These are phyloP conservation scores for Galbula dea DNA, from an alignment of 2,113 vertebrate genomes.

Conservation along the genomic window DNA sequence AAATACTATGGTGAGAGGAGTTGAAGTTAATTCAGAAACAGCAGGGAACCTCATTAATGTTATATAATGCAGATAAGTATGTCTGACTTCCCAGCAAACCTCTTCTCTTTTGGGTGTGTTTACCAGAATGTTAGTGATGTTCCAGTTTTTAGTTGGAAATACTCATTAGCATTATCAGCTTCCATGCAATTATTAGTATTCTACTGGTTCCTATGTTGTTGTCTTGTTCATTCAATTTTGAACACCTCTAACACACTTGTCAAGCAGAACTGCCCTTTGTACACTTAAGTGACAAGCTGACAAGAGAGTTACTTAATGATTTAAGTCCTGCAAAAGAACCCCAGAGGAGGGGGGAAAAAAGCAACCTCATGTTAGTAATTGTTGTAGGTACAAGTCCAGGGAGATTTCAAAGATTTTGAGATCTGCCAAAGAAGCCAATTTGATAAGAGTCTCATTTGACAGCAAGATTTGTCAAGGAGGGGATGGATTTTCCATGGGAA, in stretches of 20 bases:
- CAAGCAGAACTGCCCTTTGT: constrained; percentile 8
- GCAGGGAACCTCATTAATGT: constrained; percentile 38
- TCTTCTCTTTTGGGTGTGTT: constrained; percentile 43
- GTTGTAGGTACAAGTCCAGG: background rate
- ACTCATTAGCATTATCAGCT: constrained; percentile 45
- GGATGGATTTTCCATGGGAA: background rate
- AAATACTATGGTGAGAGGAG: constrained; percentile 5
- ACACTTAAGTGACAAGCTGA: background rate
- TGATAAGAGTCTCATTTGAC: background rate
- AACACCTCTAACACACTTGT: background rate
- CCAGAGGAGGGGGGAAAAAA: background rate
- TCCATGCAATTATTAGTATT: background rate
- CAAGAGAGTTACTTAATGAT: background rate
- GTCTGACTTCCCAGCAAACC: constrained; percentile 44
- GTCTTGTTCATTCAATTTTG: constrained; percentile 36
- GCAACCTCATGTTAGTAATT: background rate
- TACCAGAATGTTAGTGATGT: constrained; percentile 34
- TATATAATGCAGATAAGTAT: constrained; percentile 53
- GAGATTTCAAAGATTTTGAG: background rate
- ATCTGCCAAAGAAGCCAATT: background rate
- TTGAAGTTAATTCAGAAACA: constrained; percentile 71
- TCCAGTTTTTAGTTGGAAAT: constrained; percentile 50
- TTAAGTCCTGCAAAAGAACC: background rate
- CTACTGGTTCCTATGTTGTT: background rate
- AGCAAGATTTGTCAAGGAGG: background rate